A percentile compares a stretch with the other conserved stretches of the same genome.
Evolutionary conservation across 2,888 invertebrate species (phyloP).

Genomic region (Spisula solida): DNA sequence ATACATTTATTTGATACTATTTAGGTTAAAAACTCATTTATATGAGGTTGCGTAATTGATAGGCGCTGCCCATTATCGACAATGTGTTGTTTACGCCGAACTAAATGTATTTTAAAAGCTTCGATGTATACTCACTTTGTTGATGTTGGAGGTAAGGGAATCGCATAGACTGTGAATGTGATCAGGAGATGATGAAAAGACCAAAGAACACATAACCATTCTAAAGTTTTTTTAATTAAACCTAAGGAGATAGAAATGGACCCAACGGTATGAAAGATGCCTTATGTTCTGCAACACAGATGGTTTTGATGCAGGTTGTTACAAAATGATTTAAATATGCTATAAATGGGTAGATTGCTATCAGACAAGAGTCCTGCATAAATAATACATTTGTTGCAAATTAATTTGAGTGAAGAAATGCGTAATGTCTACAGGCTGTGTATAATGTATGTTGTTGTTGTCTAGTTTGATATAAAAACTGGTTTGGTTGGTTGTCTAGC

Average conservation of each 20-base stretch:
- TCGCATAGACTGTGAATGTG: conserved; percentile 8
- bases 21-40: conserved; percentile 50
- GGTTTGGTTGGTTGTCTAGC: too few relatives aligned
- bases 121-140: background rate
- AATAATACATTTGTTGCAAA: conserved; percentile 20
- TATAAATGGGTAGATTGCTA: conserved; percentile 14
- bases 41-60: conserved; percentile 51
- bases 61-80: conserved; percentile 22
- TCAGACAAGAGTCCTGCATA: background rate
- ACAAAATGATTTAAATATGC: conserved; percentile 14
- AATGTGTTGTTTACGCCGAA: conserved; percentile 29
- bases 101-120: conserved; percentile 35
- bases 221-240: conserved; percentile 7
- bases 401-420: conserved; percentile 10
- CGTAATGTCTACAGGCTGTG: background rate
- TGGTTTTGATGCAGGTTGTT: conserved; percentile 9
- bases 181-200: conserved; percentile 9
- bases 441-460: background rate
- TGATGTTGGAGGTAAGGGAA: background rate
- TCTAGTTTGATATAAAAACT: background rate
- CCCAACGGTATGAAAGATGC: background rate
- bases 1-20: conserved; percentile 60
- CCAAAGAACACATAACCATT: background rate
- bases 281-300: conserved; percentile 13
- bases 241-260: conserved; percentile 2